Evolutionary conservation across 2,113 vertebrate species (phyloP).

Genomic region (Aix galericulata): DNA sequence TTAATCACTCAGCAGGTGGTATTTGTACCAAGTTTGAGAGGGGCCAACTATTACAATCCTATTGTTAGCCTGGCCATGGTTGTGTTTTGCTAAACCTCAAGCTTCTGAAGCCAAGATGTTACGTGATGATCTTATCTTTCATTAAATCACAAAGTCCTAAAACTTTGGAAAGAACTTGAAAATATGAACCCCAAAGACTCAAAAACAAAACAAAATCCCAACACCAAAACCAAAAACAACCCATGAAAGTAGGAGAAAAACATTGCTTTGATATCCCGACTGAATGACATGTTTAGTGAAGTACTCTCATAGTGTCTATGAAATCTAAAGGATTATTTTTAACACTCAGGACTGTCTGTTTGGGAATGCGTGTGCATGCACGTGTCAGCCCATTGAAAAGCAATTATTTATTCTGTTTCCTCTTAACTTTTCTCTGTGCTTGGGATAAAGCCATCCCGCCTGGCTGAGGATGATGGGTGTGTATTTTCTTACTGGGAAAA

Average conservation of each 20-base stretch:
- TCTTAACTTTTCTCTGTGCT: not conserved
- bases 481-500: not conserved
- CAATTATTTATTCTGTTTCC: not conserved
- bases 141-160: not conserved
- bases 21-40: not conserved
- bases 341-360: not conserved
- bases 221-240: too few relatives aligned
- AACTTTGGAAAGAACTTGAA: not conserved
- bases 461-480: not conserved
- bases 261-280: not conserved
- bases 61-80: not conserved
- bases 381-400: not conserved
- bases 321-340: not conserved
- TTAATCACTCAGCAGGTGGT: conserved; percentile 26
- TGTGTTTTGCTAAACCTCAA: not conserved
- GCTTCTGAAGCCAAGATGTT: not conserved
- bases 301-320: not conserved
- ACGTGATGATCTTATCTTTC: not conserved
- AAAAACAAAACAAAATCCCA: not conserved
- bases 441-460: not conserved
- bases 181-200: not conserved
- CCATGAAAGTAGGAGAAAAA: not conserved
- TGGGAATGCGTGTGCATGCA: not conserved
- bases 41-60: not conserved
- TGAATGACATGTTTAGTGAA: not conserved